Conservation (phyloP, 2,888 invertebrate species). For the Exephanes ischioxanthus region DNA sequence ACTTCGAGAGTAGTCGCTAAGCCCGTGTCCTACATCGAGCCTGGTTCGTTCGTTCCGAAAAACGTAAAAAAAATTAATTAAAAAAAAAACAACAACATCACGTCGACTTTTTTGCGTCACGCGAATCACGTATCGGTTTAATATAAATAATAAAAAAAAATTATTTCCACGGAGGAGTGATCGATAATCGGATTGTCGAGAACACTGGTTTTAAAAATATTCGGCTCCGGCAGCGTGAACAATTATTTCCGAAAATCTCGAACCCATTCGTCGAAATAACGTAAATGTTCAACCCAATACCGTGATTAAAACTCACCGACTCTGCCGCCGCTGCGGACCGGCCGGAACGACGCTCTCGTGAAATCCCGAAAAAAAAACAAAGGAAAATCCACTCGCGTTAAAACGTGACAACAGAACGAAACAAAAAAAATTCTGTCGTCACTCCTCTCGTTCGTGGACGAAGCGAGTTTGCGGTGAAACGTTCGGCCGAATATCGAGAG, state of each 20-base stretch:
- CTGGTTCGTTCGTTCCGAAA: background rate
- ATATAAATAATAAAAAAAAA: background rate
- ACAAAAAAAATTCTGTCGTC: background rate
- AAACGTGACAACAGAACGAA: background rate
- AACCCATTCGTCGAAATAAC: background rate
- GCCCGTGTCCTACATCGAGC: background rate
- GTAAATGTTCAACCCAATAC: background rate
- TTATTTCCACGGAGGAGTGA: background rate
- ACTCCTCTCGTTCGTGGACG: background rate
- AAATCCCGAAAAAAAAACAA: background rate
- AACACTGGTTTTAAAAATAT: background rate
- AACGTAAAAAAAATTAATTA: background rate
- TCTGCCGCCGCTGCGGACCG: background rate
- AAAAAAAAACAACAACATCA: background rate
- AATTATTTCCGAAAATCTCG: background rate
- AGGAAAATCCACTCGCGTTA: background rate
- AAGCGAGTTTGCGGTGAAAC: background rate
- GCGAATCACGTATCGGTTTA: background rate
- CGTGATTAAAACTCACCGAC: slow-evolving; percentile 6
- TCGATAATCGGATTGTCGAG: background rate
- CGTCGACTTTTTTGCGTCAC: background rate
- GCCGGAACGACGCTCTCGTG: background rate
- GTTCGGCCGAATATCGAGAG: slow-evolving; percentile 6
- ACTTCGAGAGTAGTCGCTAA: background rate
- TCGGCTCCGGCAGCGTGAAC: background rate